phyloP scores from a whole-genome alignment of 2,888 invertebrate species.

The Papilio elwesi region DNA sequence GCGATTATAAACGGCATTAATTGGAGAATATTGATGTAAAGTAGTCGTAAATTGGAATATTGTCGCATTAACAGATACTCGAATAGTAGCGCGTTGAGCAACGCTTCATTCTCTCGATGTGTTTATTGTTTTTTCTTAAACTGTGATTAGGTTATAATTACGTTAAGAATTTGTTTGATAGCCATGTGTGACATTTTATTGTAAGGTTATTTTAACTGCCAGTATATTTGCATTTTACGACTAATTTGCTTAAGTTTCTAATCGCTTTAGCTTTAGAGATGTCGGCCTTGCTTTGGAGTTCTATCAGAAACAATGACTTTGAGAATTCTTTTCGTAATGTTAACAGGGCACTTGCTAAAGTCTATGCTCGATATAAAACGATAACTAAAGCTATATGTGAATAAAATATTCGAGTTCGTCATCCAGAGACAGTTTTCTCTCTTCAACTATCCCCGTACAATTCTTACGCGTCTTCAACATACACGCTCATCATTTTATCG shows the following conservation, averaged over 20 bases:
- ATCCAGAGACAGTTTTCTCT: too few species aligned
- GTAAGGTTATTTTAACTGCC: background rate
- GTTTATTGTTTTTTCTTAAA: conserved; percentile 19
- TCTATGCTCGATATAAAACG: too few species aligned
- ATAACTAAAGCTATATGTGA: too few species aligned
- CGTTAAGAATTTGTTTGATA: conserved; percentile 16
- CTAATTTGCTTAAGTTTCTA: background rate
- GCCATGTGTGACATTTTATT: background rate
- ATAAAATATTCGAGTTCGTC: too few species aligned
- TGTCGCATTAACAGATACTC: conserved; percentile 24
- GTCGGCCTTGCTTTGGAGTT: background rate
- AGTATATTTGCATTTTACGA: background rate
- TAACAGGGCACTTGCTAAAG: too few species aligned
- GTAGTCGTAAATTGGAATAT: conserved; percentile 36
- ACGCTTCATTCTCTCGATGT: background rate
- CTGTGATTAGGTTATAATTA: background rate
- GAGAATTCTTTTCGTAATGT: background rate
- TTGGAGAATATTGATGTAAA: conserved; percentile 26
- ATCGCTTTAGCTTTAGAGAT: background rate
- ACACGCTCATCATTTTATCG: too few species aligned
- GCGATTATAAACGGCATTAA: conserved; percentile 28
- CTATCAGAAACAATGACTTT: background rate
- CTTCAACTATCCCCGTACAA: too few species aligned
- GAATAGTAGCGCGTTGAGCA: background rate
- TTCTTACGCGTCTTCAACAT: too few species aligned